phyloP scores from a whole-genome alignment of 2,113 vertebrate genomes.

The Apteryx mantelli region DNA sequence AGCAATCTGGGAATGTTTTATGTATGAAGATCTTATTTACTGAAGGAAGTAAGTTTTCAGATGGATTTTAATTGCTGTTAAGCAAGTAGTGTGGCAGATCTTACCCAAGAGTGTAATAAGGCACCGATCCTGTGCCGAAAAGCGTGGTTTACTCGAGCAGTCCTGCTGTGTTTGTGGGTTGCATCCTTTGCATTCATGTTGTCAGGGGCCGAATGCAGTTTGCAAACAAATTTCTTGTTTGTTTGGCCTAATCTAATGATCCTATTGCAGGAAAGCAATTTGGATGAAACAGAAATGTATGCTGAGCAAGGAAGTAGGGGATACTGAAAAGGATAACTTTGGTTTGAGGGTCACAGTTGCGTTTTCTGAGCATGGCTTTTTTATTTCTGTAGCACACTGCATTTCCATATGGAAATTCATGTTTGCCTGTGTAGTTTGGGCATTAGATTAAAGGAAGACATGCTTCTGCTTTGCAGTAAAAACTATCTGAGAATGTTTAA shows the following conservation, averaged over 20 bases:
- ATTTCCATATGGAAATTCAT: background rate
- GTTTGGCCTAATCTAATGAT: background rate
- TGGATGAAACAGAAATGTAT: background rate
- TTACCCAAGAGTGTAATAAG: background rate
- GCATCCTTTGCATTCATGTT: background rate
- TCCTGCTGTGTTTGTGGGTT: background rate
- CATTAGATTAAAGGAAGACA: background rate
- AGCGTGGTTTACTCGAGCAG: background rate
- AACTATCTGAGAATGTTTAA: background rate
- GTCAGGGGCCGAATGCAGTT: background rate
- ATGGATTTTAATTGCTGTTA: background rate
- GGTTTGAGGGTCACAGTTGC: background rate
- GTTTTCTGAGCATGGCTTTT: background rate
- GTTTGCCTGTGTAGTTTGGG: background rate
- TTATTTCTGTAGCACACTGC: background rate
- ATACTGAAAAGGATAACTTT: background rate
- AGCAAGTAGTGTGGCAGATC: background rate
- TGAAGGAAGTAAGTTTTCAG: background rate
- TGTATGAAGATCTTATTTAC: background rate
- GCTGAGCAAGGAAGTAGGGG: background rate
- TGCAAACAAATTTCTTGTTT: background rate
- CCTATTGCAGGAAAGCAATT: background rate
- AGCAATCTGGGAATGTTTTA: background rate
- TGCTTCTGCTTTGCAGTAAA: background rate
- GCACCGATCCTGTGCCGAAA: background rate